Evolutionary conservation across 2,797 vertebrate genomes (phyloP).

Genomic region (Danio jaintianensis): DNA sequence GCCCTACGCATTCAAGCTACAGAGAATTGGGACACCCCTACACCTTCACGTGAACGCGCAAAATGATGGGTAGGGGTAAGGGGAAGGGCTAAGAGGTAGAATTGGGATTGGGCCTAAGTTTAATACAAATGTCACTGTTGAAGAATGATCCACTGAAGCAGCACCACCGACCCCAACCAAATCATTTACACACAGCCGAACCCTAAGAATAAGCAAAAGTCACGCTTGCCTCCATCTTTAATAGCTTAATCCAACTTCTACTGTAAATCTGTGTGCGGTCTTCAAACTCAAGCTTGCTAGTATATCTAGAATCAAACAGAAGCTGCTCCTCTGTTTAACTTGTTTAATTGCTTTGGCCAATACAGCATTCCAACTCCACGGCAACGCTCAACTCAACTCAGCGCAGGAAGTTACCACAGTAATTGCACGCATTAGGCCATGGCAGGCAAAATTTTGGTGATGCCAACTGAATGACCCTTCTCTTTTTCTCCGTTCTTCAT

Average conservation of each 20-base stretch:
- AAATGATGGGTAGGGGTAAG: too few species aligned
- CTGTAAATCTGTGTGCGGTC: slow-evolving; percentile 17
- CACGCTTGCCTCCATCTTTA: background rate
- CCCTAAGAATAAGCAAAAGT: slow-evolving; percentile 4
- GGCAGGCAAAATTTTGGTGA: slow-evolving; percentile 15
- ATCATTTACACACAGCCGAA: background rate
- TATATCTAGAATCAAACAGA: slow-evolving; percentile 21
- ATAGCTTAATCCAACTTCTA: background rate
- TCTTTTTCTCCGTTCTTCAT: slow-evolving; percentile 23
- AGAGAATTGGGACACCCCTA: too few species aligned
- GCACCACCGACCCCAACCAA: too few species aligned
- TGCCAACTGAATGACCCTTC: slow-evolving; percentile 30
- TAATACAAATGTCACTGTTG: too few species aligned
- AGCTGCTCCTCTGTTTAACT: slow-evolving; percentile 5
- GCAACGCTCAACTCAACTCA: slow-evolving; percentile 32
- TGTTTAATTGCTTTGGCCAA: slow-evolving; percentile 33
- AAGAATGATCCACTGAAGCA: too few species aligned
- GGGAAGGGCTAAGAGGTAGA: too few species aligned
- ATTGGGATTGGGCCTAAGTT: too few species aligned
- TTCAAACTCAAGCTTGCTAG: background rate
- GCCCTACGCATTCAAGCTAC: too few species aligned
- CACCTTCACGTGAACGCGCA: too few species aligned
- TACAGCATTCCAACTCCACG: slow-evolving; percentile 32
- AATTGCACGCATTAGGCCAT: slow-evolving; percentile 31
- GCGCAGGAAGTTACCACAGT: slow-evolving; percentile 51